phyloP scores from a whole-genome alignment of 2,888 invertebrate species.

The Ypsolopha sequella region DNA sequence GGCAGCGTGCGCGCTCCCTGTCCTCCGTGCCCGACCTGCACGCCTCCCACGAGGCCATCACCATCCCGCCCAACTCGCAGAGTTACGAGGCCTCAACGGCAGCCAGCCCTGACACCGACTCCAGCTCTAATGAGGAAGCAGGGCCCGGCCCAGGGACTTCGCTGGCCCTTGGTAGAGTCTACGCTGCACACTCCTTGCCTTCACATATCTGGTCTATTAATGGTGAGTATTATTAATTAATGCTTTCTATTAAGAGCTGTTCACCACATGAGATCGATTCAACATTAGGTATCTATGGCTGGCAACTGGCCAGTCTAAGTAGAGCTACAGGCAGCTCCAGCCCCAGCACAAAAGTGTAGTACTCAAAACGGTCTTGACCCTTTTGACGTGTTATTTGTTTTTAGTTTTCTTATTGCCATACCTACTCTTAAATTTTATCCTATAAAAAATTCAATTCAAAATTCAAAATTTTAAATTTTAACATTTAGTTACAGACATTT shows the following conservation, averaged over 20 bases:
- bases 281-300: too few relatives aligned
- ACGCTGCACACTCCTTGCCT: constrained; percentile 90
- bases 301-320: constrained; percentile 5
- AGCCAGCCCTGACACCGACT: constrained; percentile 77
- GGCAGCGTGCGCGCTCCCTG: constrained; percentile 85
- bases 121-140: constrained; percentile 77
- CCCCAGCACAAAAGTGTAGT: too few relatives aligned
- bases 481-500: too few relatives aligned
- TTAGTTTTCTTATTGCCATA: too few relatives aligned
- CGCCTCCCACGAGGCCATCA: constrained; percentile 71
- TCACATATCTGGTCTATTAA: constrained; percentile 94
- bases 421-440: too few relatives aligned
- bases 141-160: constrained; percentile 47
- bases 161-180: constrained; percentile 81
- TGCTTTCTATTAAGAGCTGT: too few relatives aligned
- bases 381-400: too few relatives aligned
- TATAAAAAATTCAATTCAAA: too few relatives aligned
- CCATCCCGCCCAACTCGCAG: constrained; percentile 73
- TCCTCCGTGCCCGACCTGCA: constrained; percentile 86
- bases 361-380: too few relatives aligned
- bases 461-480: too few relatives aligned
- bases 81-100: constrained; percentile 75
- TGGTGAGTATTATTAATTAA: constrained; percentile 71
- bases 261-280: too few relatives aligned
- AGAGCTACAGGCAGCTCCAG: too few relatives aligned